phyloP scores from a whole-genome alignment of 1,140 invertebrate species.

The Anoplophora glabripennis region DNA sequence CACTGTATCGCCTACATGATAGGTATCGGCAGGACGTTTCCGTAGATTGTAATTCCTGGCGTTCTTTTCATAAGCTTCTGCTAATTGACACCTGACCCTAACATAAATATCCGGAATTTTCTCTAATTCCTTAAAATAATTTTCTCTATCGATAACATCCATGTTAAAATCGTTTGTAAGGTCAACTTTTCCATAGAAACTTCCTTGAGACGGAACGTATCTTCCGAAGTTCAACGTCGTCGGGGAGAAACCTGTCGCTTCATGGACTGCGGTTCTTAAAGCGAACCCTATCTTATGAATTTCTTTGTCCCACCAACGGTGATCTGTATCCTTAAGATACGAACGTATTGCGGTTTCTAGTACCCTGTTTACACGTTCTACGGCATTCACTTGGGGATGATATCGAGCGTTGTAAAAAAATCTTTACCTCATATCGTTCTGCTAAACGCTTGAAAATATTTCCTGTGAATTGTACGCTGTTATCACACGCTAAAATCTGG shows the following conservation, averaged over 20 bases:
- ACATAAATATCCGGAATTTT: background rate
- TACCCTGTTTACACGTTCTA: slow-evolving; percentile 39
- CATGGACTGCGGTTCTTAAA: slow-evolving; percentile 36
- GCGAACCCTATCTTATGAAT: slow-evolving; percentile 34
- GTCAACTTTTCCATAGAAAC: background rate
- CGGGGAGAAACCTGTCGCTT: slow-evolving; percentile 38
- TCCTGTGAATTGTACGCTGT: slow-evolving; percentile 16
- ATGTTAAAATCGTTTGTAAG: background rate
- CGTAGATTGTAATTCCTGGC: slow-evolving; percentile 2
- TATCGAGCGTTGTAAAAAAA: slow-evolving; percentile 18
- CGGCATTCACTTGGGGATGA: slow-evolving; percentile 23
- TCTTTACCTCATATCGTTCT: slow-evolving; percentile 10
- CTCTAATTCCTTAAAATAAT: background rate
- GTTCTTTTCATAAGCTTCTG: background rate
- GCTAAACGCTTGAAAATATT: slow-evolving; percentile 13
- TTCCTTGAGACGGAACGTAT: slow-evolving; percentile 13
- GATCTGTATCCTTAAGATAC: slow-evolving; percentile 37
- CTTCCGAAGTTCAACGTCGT: slow-evolving; percentile 32
- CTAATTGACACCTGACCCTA: background rate
- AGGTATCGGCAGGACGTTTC: background rate
- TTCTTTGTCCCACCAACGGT: slow-evolving; percentile 40
- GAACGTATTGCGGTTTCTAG: slow-evolving; percentile 38
- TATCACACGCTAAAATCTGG: slow-evolving; percentile 14
- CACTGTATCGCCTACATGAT: background rate
- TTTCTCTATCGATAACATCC: background rate